Percentiles rank a stretch among this genome's conserved stretches.
These are phyloP conservation scores for Podargus strigoides DNA, from an alignment of 2,797 vertebrate species.

Conservation along the genomic window DNA sequence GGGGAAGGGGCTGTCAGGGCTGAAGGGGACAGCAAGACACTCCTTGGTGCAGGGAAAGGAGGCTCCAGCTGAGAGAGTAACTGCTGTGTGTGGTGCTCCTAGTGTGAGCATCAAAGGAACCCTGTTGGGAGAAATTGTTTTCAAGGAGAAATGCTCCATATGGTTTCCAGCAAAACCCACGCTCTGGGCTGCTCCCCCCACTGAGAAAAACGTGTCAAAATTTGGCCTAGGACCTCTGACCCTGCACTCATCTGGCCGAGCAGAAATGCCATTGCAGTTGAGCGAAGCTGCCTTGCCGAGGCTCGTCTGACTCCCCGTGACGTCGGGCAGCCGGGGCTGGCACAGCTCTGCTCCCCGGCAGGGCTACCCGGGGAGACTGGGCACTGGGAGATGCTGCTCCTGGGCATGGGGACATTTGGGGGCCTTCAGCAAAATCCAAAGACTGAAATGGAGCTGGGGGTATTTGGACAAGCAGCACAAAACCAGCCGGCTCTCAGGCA, in stretches of 20 bases:
- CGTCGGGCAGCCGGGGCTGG: rapidly evolving
- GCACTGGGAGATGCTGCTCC: background rate
- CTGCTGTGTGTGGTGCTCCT: background rate
- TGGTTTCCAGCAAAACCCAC: background rate
- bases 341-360: background rate
- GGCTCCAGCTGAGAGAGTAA: background rate
- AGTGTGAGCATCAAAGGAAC: background rate
- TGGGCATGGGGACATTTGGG: rapidly evolving
- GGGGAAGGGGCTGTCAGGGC: background rate
- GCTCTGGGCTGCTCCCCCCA: background rate
- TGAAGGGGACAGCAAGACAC: background rate
- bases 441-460: background rate
- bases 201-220: background rate
- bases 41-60: background rate
- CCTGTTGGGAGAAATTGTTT: background rate
- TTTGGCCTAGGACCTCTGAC: background rate
- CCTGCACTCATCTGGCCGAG: background rate
- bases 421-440: background rate
- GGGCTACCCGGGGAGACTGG: rapidly evolving
- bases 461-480: rapidly evolving
- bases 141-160: background rate
- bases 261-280: background rate
- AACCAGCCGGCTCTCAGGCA: background rate
- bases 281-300: background rate
- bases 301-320: rapidly evolving